Evolutionary conservation across 2,113 vertebrate genomes (phyloP).

Genomic region (Calyptommatus sinebrachiatus): DNA sequence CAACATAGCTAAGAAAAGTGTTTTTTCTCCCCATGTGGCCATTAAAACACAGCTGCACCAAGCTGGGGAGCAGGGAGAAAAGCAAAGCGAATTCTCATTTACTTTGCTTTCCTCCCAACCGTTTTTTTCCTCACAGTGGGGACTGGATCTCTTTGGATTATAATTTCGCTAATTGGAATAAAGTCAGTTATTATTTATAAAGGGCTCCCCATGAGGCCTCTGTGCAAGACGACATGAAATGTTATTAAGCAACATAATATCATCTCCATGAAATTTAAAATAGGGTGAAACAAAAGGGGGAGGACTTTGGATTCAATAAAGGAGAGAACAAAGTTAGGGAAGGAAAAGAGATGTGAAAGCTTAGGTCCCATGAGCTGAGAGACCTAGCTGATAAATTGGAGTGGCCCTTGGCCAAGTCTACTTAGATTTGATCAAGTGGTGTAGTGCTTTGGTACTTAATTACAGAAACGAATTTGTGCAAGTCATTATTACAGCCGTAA

Average conservation of each 20-base stretch:
- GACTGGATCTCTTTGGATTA: neutral
- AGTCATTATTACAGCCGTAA: neutral
- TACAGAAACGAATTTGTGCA: neutral
- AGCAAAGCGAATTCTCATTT: too few relatives aligned
- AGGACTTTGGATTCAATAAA: neutral
- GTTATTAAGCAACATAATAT: neutral
- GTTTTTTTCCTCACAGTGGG: too few relatives aligned
- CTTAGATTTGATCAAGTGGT: neutral
- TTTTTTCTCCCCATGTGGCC: too few relatives aligned
- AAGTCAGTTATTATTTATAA: neutral
- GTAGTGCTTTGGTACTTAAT: neutral
- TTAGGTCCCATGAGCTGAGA: neutral
- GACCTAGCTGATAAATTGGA: neutral
- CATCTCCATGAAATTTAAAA: neutral
- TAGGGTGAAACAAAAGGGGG: neutral
- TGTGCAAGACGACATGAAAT: neutral
- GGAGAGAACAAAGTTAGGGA: too few relatives aligned
- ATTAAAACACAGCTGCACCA: too few relatives aligned
- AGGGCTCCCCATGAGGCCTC: neutral
- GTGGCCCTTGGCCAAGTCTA: neutral
- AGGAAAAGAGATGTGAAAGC: neutral
- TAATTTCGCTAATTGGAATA: neutral
- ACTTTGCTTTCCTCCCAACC: too few relatives aligned
- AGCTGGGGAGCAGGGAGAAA: too few relatives aligned
- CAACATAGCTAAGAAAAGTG: too few relatives aligned